Evolutionary conservation across 1,140 invertebrate species (phyloP), one percentile per base, ranked within the genome.

Genomic region (Micrasema longulum): DNA sequence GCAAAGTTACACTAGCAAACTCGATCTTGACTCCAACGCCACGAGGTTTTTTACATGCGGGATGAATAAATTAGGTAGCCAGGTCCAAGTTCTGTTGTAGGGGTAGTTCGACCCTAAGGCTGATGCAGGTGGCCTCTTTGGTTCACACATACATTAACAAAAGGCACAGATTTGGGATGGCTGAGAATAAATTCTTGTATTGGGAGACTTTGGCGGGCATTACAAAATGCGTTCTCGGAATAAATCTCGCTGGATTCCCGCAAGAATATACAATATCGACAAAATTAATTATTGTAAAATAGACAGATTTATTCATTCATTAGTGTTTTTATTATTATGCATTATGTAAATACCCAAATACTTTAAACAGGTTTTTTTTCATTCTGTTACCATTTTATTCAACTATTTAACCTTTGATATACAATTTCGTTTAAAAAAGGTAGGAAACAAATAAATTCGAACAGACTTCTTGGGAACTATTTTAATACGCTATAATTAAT

Each of bases 121-220:
- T 31, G 53, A 31, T 35, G 53, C 53, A 57, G 53, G 53, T 57
- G 53, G 53, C 53, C 53, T n/a, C n/a, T n/a, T 9, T 10, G 53
- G 6, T n/a, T 9, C 26, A 1, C 31, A 35, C 20, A 57, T 31
- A 57, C 31, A 57, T 12, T 23, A 10, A 14, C 23, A 57, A 38
- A 57, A 11, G 53, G 53, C n/a, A 57, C 53, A 35, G 53, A 57
- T 57, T 57, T 57, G n/a, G 50, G 31, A 57, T 57, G 53, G 31
- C 31, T 14, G 53, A 53, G 50, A 53, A 12, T 23, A 31, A 57
- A 57, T 57, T 57, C 26, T 57, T 35, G 31, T n/a, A n/a, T 35
- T 57, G 10, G 36, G 35, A 31, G 36, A 36, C 53, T 35, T 57
- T 57, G n/a, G 36, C 26, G 53, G 53, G 31, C 16, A 35, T 14